Conservation (phyloP, 2,797 vertebrate genomes). For the Merluccius polli region DNA sequence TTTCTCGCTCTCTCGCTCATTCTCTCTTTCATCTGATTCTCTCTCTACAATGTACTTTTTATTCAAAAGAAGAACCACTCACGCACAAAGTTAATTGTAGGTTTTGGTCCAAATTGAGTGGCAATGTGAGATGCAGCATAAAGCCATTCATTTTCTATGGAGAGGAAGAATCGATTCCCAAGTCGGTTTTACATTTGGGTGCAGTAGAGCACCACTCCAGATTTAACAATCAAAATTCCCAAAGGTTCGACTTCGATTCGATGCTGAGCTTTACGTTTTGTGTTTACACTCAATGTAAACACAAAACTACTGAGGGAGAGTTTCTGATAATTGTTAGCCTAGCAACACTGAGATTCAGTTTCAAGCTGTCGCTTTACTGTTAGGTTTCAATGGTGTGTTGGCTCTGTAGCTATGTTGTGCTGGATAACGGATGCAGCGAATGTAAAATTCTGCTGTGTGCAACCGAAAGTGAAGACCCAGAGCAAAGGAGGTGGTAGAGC, state of each 20-base stretch:
- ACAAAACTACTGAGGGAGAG: neutral
- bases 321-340: neutral
- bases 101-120: conserved; percentile 10
- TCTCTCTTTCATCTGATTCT: neutral
- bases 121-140: conserved; percentile 6
- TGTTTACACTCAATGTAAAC: neutral
- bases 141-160: neutral
- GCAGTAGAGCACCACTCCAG: neutral
- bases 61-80: neutral
- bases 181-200: neutral
- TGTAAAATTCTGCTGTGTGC: conserved; percentile 10
- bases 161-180: conserved; percentile 20
- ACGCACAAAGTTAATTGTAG: conserved; percentile 15
- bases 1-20: neutral
- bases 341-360: neutral
- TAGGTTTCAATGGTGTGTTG: neutral
- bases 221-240: neutral
- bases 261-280: neutral
- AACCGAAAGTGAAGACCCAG: conserved; percentile 25
- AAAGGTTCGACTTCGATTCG: too few species aligned
- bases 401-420: neutral
- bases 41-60: neutral
- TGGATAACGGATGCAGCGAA: neutral
- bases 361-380: neutral
- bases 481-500: conserved; percentile 26